Evolutionary conservation across 1,140 invertebrate species (phyloP), one percentile per base, ranked within the genome.

Genomic region (Glomeris maerens): DNA sequence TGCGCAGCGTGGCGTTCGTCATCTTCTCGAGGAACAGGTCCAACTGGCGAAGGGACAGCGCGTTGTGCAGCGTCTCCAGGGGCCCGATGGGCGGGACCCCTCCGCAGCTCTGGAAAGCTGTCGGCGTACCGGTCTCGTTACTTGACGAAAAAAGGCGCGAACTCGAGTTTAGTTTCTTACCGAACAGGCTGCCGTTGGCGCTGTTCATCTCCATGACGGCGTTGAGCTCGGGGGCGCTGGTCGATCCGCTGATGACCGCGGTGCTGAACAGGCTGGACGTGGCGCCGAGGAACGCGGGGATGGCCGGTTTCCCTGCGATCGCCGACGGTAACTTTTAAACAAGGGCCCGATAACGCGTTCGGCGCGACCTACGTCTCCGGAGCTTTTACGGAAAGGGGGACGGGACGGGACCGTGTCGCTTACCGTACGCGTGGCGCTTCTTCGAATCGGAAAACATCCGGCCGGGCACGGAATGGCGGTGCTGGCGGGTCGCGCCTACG

Each of bases 31-130:
- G 67, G 64, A 94, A 96, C 2, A 70, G 70, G 63, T 94, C 90
- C 55, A 97, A 66, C 64, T 96, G 87, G 29, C 80, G 78, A 55
- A 95, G 71, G 25, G 90, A 95, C 52, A 97, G 68, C 26, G 90
- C 86, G 69, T 97, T 96, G 70, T 97, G 92, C 27, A 97, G 69
- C 2, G 93, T 97, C 69, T 97, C 92, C 60, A 97, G 64, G 1
- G 92, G 90, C 42, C 90, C 77, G 55, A 97, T 91, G 1, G 87
- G 81, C 29, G 92, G 92, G 40, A 95, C 90, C 57, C 88, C 83
- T 25, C 83, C 83, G 64, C 84, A 86, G 31, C 83, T 84, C 67
- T 84, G 82, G 59, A 84, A 77, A 31, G 76, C 79, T 78, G 59
- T 10, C 60, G 53, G 47, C 39, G 26, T 28, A 10, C 10, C 5